Conservation (phyloP, 2,797 vertebrate species). For the Chelonia mydas region DNA sequence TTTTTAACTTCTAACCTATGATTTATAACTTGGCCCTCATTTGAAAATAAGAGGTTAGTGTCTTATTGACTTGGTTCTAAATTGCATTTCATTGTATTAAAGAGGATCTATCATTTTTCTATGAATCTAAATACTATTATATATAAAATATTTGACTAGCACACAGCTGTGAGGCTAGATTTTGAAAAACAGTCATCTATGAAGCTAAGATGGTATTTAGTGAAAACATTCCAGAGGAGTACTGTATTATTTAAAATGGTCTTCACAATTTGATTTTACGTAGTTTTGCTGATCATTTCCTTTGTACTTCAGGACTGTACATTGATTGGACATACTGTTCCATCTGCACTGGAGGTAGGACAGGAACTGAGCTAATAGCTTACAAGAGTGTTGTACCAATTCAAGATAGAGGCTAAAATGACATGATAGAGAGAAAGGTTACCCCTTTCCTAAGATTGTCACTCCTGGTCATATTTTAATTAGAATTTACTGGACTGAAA, state of each 20-base stretch:
- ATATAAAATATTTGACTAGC: conserved; percentile 44
- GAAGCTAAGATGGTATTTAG: conserved; percentile 29
- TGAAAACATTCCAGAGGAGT: conserved; percentile 38
- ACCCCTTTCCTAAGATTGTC: conserved; percentile 45
- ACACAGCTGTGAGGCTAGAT: conserved; percentile 15
- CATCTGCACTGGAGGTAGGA: conserved; percentile 45
- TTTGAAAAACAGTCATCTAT: conserved; percentile 18
- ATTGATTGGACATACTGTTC: conserved; percentile 66
- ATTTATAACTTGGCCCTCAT: conserved; percentile 53
- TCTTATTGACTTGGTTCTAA: conserved; percentile 67
- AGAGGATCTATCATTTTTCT: conserved; percentile 43
- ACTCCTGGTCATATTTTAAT: conserved; percentile 66
- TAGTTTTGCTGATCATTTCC: conserved; percentile 58
- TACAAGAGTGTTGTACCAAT: conserved; percentile 53
- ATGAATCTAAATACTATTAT: not conserved
- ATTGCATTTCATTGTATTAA: conserved; percentile 68
- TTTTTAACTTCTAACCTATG: conserved; percentile 66
- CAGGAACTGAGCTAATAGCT: conserved; percentile 59
- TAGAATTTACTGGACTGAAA: conserved; percentile 69
- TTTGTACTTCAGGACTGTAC: conserved; percentile 68
- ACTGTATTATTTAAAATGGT: conserved; percentile 27
- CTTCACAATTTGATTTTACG: conserved; percentile 54
- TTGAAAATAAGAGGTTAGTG: conserved; percentile 61
- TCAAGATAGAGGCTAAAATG: conserved; percentile 63
- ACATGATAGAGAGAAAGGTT: conserved; percentile 65